Base-by-base conservation (phyloP, 2,113 vertebrate genomes). In the Xenotilapia leptura region DNA sequence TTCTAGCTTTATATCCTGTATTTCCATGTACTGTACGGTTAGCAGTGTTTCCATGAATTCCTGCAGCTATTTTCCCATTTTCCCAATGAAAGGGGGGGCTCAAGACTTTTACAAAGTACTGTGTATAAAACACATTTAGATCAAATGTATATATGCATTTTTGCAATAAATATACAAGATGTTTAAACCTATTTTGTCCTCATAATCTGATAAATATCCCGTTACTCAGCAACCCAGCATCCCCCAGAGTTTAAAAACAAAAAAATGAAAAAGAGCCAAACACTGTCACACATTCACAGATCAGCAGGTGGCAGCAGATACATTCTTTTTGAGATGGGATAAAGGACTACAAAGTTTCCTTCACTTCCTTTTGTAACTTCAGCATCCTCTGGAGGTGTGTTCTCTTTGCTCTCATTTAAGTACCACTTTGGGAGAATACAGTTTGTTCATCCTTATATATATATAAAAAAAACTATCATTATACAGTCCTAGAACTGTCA, bases 261-360 rank as follows among this genome's bases (percentile, higher is more conserved):
- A 47, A 36, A 36, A 7, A 36, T 5, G 21, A 73, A 28, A 11
- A 19, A 47, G 14, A 7, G 5, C 5, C 14, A 28, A n/a, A 26
- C 33, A 26, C 28, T 56, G 6, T 42, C 31, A 49, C 65, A 56
- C 21, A 73, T 65, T 28, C 26, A 58, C 10, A 86, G 55, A 65
- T 77, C 92, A 89, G 55, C 80, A 28, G 92, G 54, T 80, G 93
- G 93, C 89, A 94, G 90, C 80, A 92, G 31, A 90, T 88, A 65
- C 88, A 83, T 65, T 88, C 45, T 83, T 4, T 81, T 11, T 47
- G 47, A 49, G 7, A 26, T 13, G 14, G 42, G 4, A 58, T n/a
- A 19, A 31, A 38, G 14, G 3, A 14, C n/a, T 13, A 6, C 38
- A 53, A 53, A 7, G 21, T 82, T 73, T 6, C 36, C 36, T 83